Evolutionary conservation across 2,797 vertebrate species (phyloP).

Genomic region (Hippocampus kuda): DNA sequence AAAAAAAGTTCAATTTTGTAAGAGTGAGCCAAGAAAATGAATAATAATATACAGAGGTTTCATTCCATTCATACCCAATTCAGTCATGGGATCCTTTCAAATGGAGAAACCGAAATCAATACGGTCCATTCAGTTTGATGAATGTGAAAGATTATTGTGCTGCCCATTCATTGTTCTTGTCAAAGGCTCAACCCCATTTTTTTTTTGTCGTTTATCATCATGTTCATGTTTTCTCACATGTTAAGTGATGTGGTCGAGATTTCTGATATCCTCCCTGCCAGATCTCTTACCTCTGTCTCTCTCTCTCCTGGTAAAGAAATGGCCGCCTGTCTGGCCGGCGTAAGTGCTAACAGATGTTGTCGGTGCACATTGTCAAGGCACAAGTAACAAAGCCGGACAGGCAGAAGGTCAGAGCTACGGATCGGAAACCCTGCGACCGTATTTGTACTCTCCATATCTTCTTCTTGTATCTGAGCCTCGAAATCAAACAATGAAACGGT

Average conservation of each 20-base stretch:
- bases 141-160: not conserved
- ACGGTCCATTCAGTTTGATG: not conserved
- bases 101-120: not conserved
- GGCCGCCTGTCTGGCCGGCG: conserved; percentile 36
- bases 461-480: conserved; percentile 14
- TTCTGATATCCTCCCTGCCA: not conserved
- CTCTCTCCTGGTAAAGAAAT: conserved; percentile 7
- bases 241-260: not conserved
- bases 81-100: not conserved
- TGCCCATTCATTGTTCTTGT: not conserved
- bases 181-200: not conserved
- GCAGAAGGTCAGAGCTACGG: conserved; percentile 22
- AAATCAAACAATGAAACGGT: conserved; percentile 35
- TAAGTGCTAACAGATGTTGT: conserved; percentile 80
- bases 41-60: not conserved
- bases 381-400: conserved; percentile 60
- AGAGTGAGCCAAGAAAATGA: not conserved
- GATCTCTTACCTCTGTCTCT: not conserved
- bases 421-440: not conserved
- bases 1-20: not conserved
- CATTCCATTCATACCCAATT: not conserved
- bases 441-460: conserved; percentile 17
- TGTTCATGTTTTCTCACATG: not conserved
- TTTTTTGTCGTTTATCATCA: not conserved
- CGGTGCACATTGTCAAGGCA: conserved; percentile 59